phyloP scores from a whole-genome alignment of 2,113 vertebrate genomes.

The Prinia subflava region DNA sequence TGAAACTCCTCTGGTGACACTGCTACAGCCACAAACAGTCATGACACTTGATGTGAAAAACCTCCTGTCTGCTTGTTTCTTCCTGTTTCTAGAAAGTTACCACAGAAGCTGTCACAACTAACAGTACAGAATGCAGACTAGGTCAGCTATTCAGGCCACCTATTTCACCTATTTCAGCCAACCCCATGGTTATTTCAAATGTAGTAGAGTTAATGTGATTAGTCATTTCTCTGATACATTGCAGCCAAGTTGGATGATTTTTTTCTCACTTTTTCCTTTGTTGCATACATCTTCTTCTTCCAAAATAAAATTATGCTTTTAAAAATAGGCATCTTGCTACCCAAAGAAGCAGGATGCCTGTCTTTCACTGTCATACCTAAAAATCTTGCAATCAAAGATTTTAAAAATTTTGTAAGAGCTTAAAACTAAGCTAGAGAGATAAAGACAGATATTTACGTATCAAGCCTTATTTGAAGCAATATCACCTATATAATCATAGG shows the following conservation, averaged over 20 bases:
- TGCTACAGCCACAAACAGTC: not conserved
- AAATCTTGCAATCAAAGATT: not conserved
- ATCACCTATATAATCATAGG: not conserved
- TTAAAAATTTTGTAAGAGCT: not conserved
- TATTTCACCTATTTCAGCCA: not conserved
- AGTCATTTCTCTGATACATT: not conserved
- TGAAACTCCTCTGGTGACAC: not conserved
- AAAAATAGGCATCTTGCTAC: not conserved
- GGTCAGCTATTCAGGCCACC: not conserved
- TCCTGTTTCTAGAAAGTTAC: not conserved
- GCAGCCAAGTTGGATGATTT: not conserved
- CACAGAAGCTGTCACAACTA: not conserved
- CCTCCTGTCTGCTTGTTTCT: not conserved
- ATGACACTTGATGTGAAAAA: not conserved
- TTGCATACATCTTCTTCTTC: not conserved
- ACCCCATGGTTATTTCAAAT: not conserved
- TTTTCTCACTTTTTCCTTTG: not conserved
- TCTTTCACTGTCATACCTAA: not conserved
- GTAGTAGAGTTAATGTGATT: not conserved
- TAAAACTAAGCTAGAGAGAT: not conserved
- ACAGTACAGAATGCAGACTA: not conserved
- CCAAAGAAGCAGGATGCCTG: not conserved
- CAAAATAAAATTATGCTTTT: not conserved
- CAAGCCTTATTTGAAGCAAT: not conserved
- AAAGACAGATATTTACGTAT: not conserved